A percentile compares a stretch with the other conserved stretches of the same genome.
Evolutionary conservation across 2,888 invertebrate genomes (phyloP).

Genomic region (Dryomyza anilis): DNA sequence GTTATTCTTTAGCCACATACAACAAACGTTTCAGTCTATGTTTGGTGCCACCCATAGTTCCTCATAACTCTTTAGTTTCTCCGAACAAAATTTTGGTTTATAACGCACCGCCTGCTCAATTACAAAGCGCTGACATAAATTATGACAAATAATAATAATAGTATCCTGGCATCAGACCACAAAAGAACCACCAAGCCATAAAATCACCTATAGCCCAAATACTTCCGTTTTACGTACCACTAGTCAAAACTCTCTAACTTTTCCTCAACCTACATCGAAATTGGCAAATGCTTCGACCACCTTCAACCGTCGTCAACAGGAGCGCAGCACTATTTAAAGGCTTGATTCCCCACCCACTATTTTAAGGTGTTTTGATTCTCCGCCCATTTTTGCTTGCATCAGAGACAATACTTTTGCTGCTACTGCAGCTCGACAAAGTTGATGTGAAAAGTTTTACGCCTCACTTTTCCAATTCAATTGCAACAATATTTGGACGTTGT

Average conservation of each 20-base stretch:
- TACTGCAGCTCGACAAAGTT: neutral
- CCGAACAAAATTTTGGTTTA: too few species aligned
- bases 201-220: neutral
- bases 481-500: constrained; percentile 8
- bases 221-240: neutral
- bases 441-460: constrained; percentile 15
- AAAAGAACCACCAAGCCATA: neutral
- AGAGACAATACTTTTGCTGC: neutral
- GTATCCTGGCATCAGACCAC: neutral
- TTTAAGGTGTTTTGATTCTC: too few species aligned
- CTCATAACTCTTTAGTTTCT: too few species aligned
- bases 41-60: too few species aligned
- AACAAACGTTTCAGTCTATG: too few species aligned
- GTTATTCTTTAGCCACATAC: too few species aligned
- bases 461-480: constrained; percentile 15
- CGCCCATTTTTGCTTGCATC: neutral
- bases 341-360: neutral
- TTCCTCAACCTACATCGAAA: neutral
- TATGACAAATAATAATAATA: constrained; percentile 22
- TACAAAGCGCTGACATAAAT: constrained; percentile 24
- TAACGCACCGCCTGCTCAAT: neutral
- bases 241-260: neutral
- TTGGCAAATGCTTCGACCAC: neutral
- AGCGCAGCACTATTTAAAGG: too few species aligned
- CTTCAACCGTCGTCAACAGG: neutral